Percentiles rank a stretch among this genome's conserved stretches.
These are phyloP conservation scores for Pseudopodoces humilis DNA, from an alignment of 2,113 vertebrate genomes.

Conservation along the genomic window DNA sequence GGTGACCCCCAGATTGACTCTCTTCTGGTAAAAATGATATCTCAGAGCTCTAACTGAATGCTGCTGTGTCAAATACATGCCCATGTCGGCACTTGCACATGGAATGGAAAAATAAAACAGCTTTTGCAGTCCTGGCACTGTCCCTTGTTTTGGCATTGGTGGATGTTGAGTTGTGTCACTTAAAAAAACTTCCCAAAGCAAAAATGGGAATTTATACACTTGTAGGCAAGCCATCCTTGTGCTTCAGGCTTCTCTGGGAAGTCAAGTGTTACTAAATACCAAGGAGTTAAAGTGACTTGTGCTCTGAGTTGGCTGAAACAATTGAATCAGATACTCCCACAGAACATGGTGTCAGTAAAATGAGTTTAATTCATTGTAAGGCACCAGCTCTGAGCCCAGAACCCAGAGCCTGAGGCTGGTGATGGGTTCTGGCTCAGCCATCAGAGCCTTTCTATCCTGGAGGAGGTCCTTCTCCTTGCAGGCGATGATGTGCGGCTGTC, in stretches of 20 bases:
- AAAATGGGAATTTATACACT: rapidly evolving
- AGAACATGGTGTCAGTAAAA: neutral
- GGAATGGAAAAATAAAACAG: slow-evolving; percentile 27
- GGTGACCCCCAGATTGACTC: neutral
- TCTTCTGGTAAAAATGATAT: neutral
- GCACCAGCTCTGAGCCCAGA: neutral
- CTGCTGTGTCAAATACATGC: neutral
- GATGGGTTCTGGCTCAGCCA: rapidly evolving
- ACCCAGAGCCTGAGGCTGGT: neutral
- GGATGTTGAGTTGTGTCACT: neutral
- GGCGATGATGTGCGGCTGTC: rapidly evolving
- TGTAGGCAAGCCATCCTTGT: neutral
- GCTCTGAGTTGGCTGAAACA: neutral
- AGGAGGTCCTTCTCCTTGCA: neutral
- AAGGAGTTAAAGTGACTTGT: neutral
- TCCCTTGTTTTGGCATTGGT: neutral
- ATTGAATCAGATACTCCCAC: neutral
- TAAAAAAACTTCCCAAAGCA: neutral
- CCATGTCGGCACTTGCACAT: neutral
- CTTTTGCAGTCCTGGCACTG: neutral
- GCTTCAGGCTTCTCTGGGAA: neutral
- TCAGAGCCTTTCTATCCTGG: neutral
- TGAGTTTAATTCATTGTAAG: neutral
- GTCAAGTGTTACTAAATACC: neutral
- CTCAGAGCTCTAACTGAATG: neutral